Evolutionary conservation across 2,113 vertebrate genomes (phyloP), one percentile per base, ranked within the genome.

Genomic region (Urocitellus parryii): DNA sequence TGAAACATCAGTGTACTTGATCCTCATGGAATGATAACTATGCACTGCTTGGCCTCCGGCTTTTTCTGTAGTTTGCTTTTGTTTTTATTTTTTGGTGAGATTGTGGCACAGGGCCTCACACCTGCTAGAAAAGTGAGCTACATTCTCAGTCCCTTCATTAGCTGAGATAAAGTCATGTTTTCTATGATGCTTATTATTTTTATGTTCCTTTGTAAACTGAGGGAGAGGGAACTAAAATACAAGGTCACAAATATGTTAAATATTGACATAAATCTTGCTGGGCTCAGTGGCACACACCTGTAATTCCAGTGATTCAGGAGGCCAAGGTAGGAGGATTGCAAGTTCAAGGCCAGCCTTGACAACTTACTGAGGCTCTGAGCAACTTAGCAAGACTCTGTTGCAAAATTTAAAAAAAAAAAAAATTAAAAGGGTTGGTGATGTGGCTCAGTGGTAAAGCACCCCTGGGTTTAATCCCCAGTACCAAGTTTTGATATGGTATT

Each of bases 401-500:
- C 61, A 61, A 61, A 61, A 61, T 42, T 42, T 0, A 63, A 63
- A 25, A 25, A 63, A 27, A 1, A 63, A 63, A 10, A 25, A 63
- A 63, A 27, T n/a, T 25, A 25, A 63, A 63, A 63, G 22, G 61
- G 24, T 25, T 24, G 22, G 8, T 8, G 25, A 63, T 63, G 24
- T 63, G 61, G 9, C 22, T 63, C 61, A 63, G 61, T 63, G 61
- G 61, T 63, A 27, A 63, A 27, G 61, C 0, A 8, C 3, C 24
- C 61, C 61, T 63, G 61, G 24, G 24, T 63, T 63, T 25, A 63
- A 63, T 63, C 61, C 24, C 24, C 9, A 25, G 9, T 25, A 63
- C 61, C 61, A 63, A 63, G 10, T 96, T 96, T 95, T 83, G 48
- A 88, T n/a, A 81, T 42, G 70, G 32, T 90, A 79, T 70, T 76